Conservation (phyloP, 1,140 invertebrate species). For the Drosophila triauraria region DNA sequence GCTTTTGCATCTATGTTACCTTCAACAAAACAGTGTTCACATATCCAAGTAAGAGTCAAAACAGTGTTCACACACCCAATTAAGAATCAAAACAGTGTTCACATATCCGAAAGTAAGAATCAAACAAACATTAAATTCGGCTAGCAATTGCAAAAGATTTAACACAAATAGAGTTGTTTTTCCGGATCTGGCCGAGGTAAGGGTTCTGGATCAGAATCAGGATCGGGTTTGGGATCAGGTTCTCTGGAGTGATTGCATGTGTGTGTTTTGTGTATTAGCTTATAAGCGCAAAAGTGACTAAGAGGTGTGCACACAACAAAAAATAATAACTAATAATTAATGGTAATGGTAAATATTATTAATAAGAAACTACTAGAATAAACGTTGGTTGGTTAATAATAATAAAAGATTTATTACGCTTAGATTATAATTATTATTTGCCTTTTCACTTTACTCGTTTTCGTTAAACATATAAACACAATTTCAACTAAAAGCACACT, state of each 20-base stretch:
- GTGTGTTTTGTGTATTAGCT: conserved; percentile 39
- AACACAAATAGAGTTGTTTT: conserved; percentile 35
- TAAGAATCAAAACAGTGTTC: conserved; percentile 13
- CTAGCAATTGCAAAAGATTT: conserved; percentile 57
- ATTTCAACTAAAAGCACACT: conserved; percentile 69
- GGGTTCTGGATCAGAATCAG: conserved; percentile 7
- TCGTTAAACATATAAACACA: conserved; percentile 62
- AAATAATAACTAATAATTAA: conserved; percentile 42
- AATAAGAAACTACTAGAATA: conserved; percentile 59
- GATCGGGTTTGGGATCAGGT: conserved; percentile 1
- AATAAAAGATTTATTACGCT: conserved; percentile 49
- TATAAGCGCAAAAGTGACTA: conserved; percentile 72
- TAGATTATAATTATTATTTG: conserved; percentile 66
- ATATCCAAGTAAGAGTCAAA: conserved; percentile 35
- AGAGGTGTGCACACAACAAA: conserved; percentile 67
- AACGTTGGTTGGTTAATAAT: conserved; percentile 51
- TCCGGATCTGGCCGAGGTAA: neutral
- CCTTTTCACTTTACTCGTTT: conserved; percentile 70
- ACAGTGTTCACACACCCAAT: conserved; percentile 35
- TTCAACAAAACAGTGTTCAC: conserved; percentile 41
- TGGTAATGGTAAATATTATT: conserved; percentile 38
- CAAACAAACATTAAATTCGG: conserved; percentile 52
- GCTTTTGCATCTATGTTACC: conserved; percentile 2
- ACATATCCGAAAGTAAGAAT: conserved; percentile 27
- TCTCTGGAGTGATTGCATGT: conserved; percentile 6